Percentiles rank a stretch among this genome's conserved stretches.
Evolutionary conservation across 2,113 vertebrate species (phyloP).

Genomic region (Chloropsis hardwickii): DNA sequence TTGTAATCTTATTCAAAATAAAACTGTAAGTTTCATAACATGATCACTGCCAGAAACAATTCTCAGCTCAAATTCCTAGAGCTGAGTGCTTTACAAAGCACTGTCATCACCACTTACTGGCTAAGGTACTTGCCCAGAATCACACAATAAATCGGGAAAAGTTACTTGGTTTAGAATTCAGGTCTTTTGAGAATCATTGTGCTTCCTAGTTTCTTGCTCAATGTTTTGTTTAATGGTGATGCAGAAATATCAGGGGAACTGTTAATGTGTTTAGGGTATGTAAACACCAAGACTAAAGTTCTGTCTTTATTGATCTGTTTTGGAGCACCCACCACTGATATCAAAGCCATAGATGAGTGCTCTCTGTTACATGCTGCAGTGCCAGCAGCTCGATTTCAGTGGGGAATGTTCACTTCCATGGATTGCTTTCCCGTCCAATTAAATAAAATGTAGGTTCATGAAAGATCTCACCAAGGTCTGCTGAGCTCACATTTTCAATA

Average conservation of each 20-base stretch:
- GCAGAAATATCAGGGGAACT: neutral
- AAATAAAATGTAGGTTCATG: neutral
- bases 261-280: neutral
- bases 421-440: neutral
- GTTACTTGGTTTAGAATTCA: neutral
- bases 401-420: neutral
- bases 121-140: conserved; percentile 1
- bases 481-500: neutral
- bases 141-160: neutral
- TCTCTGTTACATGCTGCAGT: neutral
- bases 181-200: neutral
- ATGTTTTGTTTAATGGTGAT: neutral
- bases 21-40: neutral
- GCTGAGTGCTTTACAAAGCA: neutral
- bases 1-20: neutral
- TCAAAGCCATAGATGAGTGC: neutral
- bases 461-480: neutral
- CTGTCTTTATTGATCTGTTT: neutral
- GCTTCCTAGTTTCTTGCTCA: neutral
- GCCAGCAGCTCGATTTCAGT: neutral
- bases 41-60: neutral
- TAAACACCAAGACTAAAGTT: neutral
- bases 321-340: neutral
- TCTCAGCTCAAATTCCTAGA: neutral
- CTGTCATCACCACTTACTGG: neutral